Evolutionary conservation across 2,113 vertebrate species (phyloP).

Genomic region (Zonotrichia leucophrys): DNA sequence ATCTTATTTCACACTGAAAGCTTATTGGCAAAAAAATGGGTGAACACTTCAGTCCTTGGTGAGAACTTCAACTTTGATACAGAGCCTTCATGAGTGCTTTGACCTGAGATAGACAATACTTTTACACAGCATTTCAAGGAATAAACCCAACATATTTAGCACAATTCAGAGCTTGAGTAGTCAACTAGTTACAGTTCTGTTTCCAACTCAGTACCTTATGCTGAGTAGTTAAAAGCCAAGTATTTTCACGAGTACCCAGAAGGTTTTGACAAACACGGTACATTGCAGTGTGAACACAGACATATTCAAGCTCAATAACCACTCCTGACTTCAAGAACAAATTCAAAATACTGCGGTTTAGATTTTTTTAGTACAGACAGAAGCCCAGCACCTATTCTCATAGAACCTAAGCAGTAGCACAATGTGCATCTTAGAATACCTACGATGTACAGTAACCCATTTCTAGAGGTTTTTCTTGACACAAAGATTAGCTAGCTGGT

Average conservation of each 20-base stretch:
- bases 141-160: not conserved
- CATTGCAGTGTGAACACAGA: fast-evolving
- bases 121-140: not conserved
- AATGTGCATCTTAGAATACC: not conserved
- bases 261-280: not conserved
- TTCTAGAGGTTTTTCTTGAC: not conserved
- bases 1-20: not conserved
- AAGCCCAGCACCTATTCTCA: not conserved
- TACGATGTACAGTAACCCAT: not conserved
- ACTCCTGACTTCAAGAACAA: not conserved
- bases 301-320: not conserved
- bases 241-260: not conserved
- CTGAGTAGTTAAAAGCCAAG: not conserved
- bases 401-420: fast-evolving
- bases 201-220: not conserved
- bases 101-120: not conserved
- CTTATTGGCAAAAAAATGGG: not conserved
- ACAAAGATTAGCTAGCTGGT: not conserved
- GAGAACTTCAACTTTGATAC: not conserved
- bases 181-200: not conserved
- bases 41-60: not conserved
- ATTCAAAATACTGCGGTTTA: not conserved
- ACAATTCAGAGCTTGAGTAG: not conserved
- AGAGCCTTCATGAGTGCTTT: not conserved
- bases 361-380: not conserved